These are phyloP conservation scores for Sebastes itinus DNA, from an alignment of 2,797 vertebrate species.

Conservation along the genomic window DNA sequence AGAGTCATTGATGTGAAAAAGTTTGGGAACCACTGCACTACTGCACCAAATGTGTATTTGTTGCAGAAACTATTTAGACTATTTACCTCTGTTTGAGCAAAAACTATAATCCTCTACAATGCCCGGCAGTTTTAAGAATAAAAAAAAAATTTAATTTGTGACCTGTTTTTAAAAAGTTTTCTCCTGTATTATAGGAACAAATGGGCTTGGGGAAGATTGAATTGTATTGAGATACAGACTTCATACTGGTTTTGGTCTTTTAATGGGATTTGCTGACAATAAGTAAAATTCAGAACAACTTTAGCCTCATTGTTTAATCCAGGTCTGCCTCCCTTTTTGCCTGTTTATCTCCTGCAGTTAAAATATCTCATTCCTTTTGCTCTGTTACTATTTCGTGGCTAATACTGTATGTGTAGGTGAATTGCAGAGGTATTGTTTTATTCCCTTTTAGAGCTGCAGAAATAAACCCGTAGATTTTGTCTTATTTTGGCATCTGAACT, in stretches of 20 bases:
- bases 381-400: background rate
- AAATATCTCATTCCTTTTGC: background rate
- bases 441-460: background rate
- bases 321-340: background rate
- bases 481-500: slow-evolving; percentile 33
- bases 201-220: background rate
- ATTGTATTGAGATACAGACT: background rate
- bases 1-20: too few species aligned
- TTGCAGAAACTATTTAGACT: background rate
- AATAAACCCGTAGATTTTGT: slow-evolving; percentile 9
- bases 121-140: background rate
- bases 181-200: background rate
- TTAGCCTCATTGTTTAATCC: background rate
- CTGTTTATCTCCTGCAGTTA: background rate
- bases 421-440: background rate
- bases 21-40: too few species aligned
- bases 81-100: background rate
- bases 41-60: background rate
- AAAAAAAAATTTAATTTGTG: background rate
- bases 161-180: background rate
- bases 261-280: background rate
- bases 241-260: background rate
- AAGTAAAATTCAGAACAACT: background rate
- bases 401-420: background rate
- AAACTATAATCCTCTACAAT: background rate